Conservation (phyloP, 2,113 vertebrate genomes). For the Ophthalmolycus amberensis region DNA sequence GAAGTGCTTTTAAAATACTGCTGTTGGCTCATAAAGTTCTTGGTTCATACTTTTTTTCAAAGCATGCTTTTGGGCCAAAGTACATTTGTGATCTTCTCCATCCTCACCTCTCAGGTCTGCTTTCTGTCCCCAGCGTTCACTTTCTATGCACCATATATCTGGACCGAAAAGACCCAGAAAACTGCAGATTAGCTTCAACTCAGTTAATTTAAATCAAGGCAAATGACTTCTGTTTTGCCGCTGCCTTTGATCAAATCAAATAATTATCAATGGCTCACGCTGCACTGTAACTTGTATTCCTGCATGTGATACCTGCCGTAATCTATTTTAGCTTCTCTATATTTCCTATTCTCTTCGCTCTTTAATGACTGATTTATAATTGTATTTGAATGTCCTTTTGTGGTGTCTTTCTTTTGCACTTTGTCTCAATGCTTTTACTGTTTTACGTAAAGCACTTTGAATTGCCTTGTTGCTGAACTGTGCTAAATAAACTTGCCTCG, state of each 20-base stretch:
- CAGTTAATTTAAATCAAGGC: not conserved
- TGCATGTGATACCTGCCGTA: not conserved
- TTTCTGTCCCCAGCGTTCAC: not conserved
- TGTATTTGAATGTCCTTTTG: not conserved
- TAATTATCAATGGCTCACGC: not conserved
- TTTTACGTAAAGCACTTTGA: slow-evolving; percentile 1
- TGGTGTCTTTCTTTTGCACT: not conserved
- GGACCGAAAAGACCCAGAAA: not conserved
- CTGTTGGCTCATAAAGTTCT: not conserved
- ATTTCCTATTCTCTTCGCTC: not conserved
- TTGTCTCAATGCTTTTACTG: not conserved
- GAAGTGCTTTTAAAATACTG: not conserved
- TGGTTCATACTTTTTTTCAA: not conserved
- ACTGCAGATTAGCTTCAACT: not conserved
- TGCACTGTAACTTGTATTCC: not conserved
- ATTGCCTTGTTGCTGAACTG: not conserved
- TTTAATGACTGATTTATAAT: not conserved
- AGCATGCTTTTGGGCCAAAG: not conserved
- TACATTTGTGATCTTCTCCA: not conserved
- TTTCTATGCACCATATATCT: not conserved
- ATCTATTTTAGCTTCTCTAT: not conserved
- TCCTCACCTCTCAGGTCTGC: not conserved
- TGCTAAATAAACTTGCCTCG: not conserved
- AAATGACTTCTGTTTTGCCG: not conserved
- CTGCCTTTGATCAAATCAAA: not conserved